phyloP scores from a whole-genome alignment of 2,797 vertebrate species.

The Pogoniulus pusillus region DNA sequence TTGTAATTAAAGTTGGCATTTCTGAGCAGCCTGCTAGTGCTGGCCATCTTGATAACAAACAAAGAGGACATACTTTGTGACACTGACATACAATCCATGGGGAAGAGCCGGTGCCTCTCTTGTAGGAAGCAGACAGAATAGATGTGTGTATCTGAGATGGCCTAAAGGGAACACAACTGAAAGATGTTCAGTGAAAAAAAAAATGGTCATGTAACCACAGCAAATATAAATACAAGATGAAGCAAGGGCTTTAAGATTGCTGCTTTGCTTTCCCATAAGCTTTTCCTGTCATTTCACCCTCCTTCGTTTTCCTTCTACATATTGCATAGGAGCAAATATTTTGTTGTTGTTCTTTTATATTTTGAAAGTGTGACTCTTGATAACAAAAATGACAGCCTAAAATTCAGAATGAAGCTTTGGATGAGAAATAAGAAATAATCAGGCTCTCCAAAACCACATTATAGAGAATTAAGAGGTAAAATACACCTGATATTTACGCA shows the following conservation, averaged over 20 bases:
- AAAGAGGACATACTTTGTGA: conserved; percentile 31
- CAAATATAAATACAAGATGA: not conserved
- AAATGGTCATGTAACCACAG: not conserved
- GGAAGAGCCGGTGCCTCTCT: not conserved
- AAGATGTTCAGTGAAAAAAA: not conserved
- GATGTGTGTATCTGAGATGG: not conserved
- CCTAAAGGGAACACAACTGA: not conserved
- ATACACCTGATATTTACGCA: not conserved
- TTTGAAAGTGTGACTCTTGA: not conserved
- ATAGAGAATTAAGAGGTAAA: not conserved
- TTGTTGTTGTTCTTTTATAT: not conserved
- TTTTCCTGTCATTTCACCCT: not conserved
- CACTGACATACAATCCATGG: not conserved
- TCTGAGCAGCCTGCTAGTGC: conserved; percentile 33
- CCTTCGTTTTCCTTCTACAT: not conserved
- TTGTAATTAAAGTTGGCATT: conserved; percentile 38
- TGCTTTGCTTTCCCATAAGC: not conserved
- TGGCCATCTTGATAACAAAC: not conserved
- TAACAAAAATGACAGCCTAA: not conserved
- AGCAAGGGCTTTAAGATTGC: not conserved
- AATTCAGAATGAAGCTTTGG: not conserved
- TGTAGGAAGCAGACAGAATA: not conserved
- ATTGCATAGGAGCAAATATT: not conserved
- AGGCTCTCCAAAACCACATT: not conserved
- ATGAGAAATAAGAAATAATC: not conserved